phyloP scores from a whole-genome alignment of 2,888 invertebrate genomes.

The Chydorus sphaericus region DNA sequence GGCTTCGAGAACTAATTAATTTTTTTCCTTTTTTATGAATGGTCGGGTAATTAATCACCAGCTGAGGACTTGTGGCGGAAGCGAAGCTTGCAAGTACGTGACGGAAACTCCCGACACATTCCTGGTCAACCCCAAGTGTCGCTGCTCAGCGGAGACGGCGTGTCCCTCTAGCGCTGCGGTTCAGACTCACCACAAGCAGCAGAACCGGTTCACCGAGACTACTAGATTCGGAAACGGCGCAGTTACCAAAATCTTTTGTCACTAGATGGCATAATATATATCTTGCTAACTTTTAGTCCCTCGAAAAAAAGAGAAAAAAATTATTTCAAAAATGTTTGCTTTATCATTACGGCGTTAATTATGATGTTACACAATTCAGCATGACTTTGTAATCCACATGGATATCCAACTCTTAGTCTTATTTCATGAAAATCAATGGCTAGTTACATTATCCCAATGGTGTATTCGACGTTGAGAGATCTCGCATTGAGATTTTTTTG shows the following conservation, averaged over 20 bases:
- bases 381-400: too few relatives aligned
- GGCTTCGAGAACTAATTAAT: too few relatives aligned
- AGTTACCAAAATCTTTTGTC: constrained; percentile 20
- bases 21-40: background rate
- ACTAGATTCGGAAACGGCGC: constrained; percentile 19
- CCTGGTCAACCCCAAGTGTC: constrained; percentile 23
- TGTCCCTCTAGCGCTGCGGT: constrained; percentile 21
- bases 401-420: too few relatives aligned
- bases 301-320: background rate
- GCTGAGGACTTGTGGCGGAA: constrained; percentile 19
- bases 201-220: constrained; percentile 14
- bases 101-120: constrained; percentile 20
- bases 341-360: too few relatives aligned
- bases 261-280: constrained; percentile 7
- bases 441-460: too few relatives aligned
- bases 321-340: too few relatives aligned
- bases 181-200: constrained; percentile 6
- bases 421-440: too few relatives aligned
- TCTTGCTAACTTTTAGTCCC: background rate
- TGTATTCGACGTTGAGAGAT: too few relatives aligned
- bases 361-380: too few relatives aligned
- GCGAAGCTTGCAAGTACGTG: constrained; percentile 21
- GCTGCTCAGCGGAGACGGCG: constrained; percentile 20
- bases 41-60: constrained; percentile 1
- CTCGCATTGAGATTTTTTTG: too few relatives aligned